Percentiles rank a stretch among this genome's conserved stretches.
These are phyloP conservation scores for Listrodromus nycthemerus DNA, from an alignment of 2,888 invertebrate genomes.

Conservation along the genomic window DNA sequence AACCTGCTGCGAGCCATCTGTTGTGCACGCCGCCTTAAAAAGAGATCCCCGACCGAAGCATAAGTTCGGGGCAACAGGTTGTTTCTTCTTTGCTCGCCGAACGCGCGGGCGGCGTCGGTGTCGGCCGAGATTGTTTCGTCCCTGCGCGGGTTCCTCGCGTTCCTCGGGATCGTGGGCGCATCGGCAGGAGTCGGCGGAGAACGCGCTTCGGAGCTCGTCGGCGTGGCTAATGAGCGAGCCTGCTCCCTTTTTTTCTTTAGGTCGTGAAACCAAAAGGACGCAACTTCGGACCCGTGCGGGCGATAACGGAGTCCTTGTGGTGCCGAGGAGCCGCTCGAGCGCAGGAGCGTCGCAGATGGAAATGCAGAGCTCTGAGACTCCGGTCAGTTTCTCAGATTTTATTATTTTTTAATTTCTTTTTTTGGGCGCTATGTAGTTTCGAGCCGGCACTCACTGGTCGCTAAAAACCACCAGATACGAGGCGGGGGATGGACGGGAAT, in stretches of 20 bases:
- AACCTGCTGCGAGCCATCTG: conserved; percentile 76
- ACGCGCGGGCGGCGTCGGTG: conserved; percentile 15
- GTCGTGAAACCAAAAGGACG: background rate
- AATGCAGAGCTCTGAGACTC: conserved; percentile 21
- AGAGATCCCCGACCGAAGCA: conserved; percentile 56
- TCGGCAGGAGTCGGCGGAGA: background rate
- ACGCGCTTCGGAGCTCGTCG: conserved; percentile 34
- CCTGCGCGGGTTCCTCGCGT: conserved; percentile 42
- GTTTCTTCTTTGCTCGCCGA: conserved; percentile 60
- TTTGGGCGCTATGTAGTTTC: conserved; percentile 1
- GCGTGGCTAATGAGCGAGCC: conserved; percentile 75
- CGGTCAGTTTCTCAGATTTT: conserved; percentile 11
- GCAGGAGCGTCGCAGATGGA: background rate
- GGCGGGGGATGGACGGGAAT: background rate
- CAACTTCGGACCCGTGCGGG: background rate
- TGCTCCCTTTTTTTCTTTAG: conserved; percentile 60
- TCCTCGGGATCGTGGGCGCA: conserved; percentile 42
- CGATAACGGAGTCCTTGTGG: background rate
- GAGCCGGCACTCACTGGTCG: conserved; percentile 3
- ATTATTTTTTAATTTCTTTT: conserved; percentile 2
- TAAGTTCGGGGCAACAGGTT: conserved; percentile 75
- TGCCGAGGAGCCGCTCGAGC: background rate
- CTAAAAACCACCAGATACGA: conserved; percentile 28
- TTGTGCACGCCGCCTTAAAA: conserved; percentile 75
- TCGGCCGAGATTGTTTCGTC: conserved; percentile 76